Conservation (phyloP, 1,140 invertebrate species). For the Calosoma granatense region DNA sequence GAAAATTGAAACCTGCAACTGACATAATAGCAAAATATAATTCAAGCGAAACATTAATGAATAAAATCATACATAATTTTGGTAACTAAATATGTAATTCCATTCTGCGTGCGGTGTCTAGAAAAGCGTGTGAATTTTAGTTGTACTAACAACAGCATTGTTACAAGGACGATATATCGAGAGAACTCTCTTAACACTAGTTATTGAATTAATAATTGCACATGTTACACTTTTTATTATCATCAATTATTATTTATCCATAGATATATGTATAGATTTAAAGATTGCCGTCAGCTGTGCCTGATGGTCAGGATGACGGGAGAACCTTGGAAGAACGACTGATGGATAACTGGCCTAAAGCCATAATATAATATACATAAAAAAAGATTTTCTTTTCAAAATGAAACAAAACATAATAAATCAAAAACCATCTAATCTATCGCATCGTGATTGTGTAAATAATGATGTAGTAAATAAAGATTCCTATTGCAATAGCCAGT, state of each 20-base stretch:
- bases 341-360: neutral
- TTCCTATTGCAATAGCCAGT: neutral
- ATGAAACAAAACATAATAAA: neutral
- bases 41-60: neutral
- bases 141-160: neutral
- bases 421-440: neutral
- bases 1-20: too few species aligned
- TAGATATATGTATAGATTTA: neutral
- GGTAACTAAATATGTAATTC: neutral
- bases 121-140: neutral
- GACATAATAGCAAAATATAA: too few species aligned
- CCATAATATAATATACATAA: neutral
- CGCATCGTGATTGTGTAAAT: neutral
- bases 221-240: slow-evolving; percentile 5
- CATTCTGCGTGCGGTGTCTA: neutral
- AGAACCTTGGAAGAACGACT: slow-evolving; percentile 1
- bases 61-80: neutral
- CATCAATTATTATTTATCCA: neutral
- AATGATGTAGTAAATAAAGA: neutral
- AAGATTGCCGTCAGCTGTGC: neutral
- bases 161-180: neutral
- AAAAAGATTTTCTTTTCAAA: slow-evolving; percentile 2
- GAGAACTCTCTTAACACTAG: neutral
- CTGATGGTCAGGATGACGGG: neutral
- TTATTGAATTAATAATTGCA: slow-evolving; percentile 7